phyloP scores from a whole-genome alignment of 2,113 vertebrate genomes.

The Arvicanthis niloticus region DNA sequence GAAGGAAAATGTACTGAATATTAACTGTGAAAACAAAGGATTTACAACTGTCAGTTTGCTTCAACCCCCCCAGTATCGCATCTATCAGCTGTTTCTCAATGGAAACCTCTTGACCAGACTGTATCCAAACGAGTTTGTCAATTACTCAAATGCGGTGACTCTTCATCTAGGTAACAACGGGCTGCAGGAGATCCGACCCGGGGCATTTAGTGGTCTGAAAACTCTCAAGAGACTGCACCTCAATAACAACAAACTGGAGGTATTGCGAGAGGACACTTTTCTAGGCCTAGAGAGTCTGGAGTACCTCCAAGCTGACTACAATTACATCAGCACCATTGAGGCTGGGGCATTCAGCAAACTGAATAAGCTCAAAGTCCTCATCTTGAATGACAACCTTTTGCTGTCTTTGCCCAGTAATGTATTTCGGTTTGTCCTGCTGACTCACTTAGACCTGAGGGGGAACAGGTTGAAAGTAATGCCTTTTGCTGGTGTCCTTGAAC shows the following conservation, averaged over 20 bases:
- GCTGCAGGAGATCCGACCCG: conserved; percentile 95
- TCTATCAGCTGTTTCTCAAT: conserved; percentile 97
- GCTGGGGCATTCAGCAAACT: conserved; percentile 96
- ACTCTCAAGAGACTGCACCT: conserved; percentile 96
- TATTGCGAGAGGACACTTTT: conserved; percentile 96
- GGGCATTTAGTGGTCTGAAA: conserved; percentile 95
- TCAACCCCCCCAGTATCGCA: conserved; percentile 94
- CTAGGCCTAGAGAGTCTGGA: conserved; percentile 96
- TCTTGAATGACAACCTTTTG: conserved; percentile 99
- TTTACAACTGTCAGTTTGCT: conserved; percentile 95
- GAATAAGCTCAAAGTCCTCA: conserved; percentile 98
- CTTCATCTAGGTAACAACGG: conserved; percentile 98
- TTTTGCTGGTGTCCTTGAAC: conserved; percentile 97
- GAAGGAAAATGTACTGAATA: conserved; percentile 96
- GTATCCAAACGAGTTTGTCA: conserved; percentile 95
- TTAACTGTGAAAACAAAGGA: conserved; percentile 99
- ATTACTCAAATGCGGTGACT: conserved; percentile 96
- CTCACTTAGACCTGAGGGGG: conserved; percentile 97
- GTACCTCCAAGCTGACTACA: conserved; percentile 99
- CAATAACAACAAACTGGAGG: conserved; percentile 98
- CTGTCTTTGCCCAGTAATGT: conserved; percentile 96
- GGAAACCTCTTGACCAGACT: conserved; percentile 96
- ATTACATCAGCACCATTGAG: conserved; percentile 98
- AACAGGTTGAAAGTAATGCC: conserved; percentile 97
- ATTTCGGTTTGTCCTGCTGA: conserved; percentile 98